These are phyloP conservation scores for Noctua pronuba DNA, from an alignment of 2,888 invertebrate species.

Conservation along the genomic window DNA sequence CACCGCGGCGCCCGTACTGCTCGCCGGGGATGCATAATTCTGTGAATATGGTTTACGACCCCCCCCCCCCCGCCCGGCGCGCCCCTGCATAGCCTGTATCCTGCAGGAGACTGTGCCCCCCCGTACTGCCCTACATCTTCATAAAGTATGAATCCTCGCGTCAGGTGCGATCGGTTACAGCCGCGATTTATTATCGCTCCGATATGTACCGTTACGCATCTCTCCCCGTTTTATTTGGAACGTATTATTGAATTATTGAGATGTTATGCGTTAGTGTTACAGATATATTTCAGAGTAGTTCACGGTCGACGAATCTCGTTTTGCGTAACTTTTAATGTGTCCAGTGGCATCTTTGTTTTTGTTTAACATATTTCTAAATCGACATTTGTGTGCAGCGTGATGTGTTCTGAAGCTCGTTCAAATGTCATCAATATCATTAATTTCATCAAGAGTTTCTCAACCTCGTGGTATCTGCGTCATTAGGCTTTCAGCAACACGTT, in stretches of 20 bases:
- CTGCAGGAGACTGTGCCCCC: conserved; percentile 58
- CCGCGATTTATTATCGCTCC: conserved; percentile 84
- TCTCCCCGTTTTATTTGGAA: conserved; percentile 75
- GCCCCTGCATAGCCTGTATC: conserved; percentile 54
- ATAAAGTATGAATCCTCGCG: conserved; percentile 88
- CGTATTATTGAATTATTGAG: conserved; percentile 83
- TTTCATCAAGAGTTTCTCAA: conserved; percentile 49
- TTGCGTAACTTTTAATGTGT: conserved; percentile 43
- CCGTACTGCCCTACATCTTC: conserved; percentile 71
- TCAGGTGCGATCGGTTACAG: conserved; percentile 85
- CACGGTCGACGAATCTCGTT: conserved; percentile 49
- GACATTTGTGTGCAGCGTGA: conserved; percentile 33
- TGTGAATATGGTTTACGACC: conserved; percentile 79
- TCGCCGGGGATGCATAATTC: conserved; percentile 83
- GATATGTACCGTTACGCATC: conserved; percentile 72
- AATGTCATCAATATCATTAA: conserved; percentile 56
- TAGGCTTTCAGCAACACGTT: conserved; percentile 10
- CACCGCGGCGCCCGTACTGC: conserved; percentile 71
- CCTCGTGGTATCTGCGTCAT: conserved; percentile 11
- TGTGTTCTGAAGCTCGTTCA: conserved; percentile 45
- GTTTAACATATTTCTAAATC: conserved; percentile 56
- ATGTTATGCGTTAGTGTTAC: conserved; percentile 40
- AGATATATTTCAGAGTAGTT: conserved; percentile 44
- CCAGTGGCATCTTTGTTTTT: conserved; percentile 46
- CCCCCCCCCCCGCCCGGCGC: conserved; percentile 38